Base-by-base conservation (phyloP, 2,113 vertebrate species). In the Ochotona princeps region DNA sequence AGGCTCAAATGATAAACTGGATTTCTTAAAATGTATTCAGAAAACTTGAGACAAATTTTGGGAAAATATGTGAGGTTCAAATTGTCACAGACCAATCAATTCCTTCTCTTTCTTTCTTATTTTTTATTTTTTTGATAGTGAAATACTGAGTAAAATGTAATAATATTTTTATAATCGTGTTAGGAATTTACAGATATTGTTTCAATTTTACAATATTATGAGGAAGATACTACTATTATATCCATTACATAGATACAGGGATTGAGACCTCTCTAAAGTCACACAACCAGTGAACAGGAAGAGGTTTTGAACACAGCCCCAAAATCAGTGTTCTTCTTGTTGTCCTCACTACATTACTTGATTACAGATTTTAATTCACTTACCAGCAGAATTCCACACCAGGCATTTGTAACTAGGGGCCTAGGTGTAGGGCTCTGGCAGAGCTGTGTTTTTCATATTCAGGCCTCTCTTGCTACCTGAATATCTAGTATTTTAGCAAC, bases 41-140 rank as follows among this genome's bases (percentile, higher is more conserved):
- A 79, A 92, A 91, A 88, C n/a, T 90, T 93, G 74, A 93, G 79
- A 91, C 85, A 85, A 95, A 83, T 82, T 49, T 13, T 94, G 57
- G 51, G 76, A 57, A 92, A 91, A 93, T 60, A 85, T 32, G 38
- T 65, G 72, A 95, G 75, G 49, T 69, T 95, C 74, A 75, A 57
- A 91, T 44, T 74, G 54, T 75, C 93, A 94, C 72, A 67, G 18
- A 79, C 20, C 65, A 63, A 60, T 70, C 38, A 54, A 54, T 44
- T 70, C 75, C 87, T 82, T 91, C 6, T 44, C 38, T 44, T 44
- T 44, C 38, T 6, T 44, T 44, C 38, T 44, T 6, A 4, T 4
- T 44, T 44, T 44, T 44, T 44, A 4, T 44, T 4, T 44, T 44
- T 44, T 44, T 44, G 3, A 44, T 44, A 44, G 38, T 44, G 38